Percentiles rank a stretch among this genome's conserved stretches.
Conservation (phyloP, 92 coral and sea anemone species). For the Paragorgia papillata region DNA sequence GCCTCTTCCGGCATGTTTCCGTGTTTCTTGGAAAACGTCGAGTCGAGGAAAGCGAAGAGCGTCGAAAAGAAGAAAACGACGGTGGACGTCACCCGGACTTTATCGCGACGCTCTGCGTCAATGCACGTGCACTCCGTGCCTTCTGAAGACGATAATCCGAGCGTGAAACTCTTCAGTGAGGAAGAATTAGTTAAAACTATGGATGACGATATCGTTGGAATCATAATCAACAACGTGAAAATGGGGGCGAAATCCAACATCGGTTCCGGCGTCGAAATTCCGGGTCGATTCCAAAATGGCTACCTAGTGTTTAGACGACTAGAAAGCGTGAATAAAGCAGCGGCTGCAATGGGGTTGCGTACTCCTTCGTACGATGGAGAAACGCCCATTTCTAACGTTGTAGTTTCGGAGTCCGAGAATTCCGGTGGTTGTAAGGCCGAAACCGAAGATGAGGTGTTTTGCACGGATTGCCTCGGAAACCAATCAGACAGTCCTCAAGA, state of each 20-base stretch:
- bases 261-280: too few species aligned
- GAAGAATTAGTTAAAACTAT: slow-evolving; percentile 26
- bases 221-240: slow-evolving; percentile 15
- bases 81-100: slow-evolving; percentile 14
- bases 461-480: not conserved
- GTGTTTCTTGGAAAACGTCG: slow-evolving; percentile 17
- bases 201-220: slow-evolving; percentile 41
- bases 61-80: not conserved
- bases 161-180: slow-evolving; percentile 33
- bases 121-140: not conserved
- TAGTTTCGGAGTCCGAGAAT: not conserved
- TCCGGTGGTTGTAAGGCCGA: not conserved
- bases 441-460: not conserved
- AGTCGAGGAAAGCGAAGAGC: not conserved
- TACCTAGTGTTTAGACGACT: slow-evolving; percentile 55
- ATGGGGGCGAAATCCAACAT: not conserved
- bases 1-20: not conserved
- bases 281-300: not conserved
- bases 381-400: not conserved
- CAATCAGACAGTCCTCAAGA: not conserved
- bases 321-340: slow-evolving; percentile 55
- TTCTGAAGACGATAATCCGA: not conserved
- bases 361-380: slow-evolving; percentile 33
- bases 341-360: slow-evolving; percentile 22
- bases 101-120: not conserved